Evolutionary conservation across 2,888 invertebrate genomes (phyloP), one percentile per base, ranked within the genome.

Genomic region (Agrilus biguttatus): DNA sequence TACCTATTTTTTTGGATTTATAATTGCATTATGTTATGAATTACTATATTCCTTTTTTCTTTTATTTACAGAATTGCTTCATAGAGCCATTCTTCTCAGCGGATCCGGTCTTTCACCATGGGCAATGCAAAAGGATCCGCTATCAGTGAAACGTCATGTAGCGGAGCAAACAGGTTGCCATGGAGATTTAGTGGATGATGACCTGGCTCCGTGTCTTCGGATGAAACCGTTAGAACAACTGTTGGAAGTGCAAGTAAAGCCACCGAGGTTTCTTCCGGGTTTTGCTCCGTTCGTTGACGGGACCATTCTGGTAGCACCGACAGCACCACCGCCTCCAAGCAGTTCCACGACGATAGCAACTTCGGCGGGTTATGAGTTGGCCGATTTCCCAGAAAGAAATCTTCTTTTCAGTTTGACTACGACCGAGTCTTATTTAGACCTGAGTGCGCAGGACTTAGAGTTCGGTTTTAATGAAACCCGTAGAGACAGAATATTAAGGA

Each of bases 251-350:
- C 73, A 77, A 54, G 73, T 88, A 42, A 83, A 87, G 56, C 79
- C 84, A 32, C 91, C 91, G 7, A 69, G 80, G 54, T 89, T 88
- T 65, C 74, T 91, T 42, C 82, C 87, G 33, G 88, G 88, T 17
- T 93, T 92, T 62, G 93, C 91, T n/a, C 93, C 93, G 3, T 91
- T 92, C 62, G 80, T 91, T 53, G 93, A 93, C 65, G 91, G 91
- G 52, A 87, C 87, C 21, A 85, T 88, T 49, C 75, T 88, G 51
- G 75, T 80, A 41, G 76, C 76, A 58, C 77, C 80, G 68, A 58
- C 63, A 47, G 49, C 53, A 39, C 52, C 58, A 8, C 62, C 63
- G 34, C 58, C 61, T 37, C 50, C 70, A 63, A 60, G 69, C 61
- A 75, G 76, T 35, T 70, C 77, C 36, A 72, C 74, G 37, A 79